Base-by-base conservation (phyloP, 1,140 invertebrate genomes). In the Ostrea edulis region DNA sequence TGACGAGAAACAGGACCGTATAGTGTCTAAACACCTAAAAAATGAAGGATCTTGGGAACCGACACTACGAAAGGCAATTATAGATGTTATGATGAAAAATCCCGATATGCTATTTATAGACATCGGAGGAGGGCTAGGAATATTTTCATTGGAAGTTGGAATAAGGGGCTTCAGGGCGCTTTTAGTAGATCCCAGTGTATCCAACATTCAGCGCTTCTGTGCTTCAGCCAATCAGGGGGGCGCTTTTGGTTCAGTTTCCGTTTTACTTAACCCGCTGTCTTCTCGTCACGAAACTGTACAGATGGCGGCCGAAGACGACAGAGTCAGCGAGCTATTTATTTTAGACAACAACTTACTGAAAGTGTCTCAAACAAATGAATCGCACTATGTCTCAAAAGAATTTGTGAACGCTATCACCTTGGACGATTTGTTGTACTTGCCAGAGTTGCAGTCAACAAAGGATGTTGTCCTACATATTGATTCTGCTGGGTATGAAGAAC, bases 371-470 rank as follows among this genome's bases (percentile, higher is more conserved):
- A 62, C 58, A 62, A 62, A 62, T 62, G n/a, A n/a, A 8, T 62
- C 58, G n/a, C 58, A n/a, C 58, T 62, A 14, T n/a, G n/a, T 12
- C 14, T 20, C 58, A n/a, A 62, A 62, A 14, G 58, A 62, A 17
- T 20, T 20, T 62, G 9, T 14, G 7, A 62, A 62, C 14, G 58
- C 58, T 62, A n/a, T n/a, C n/a, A 62, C 58, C 7, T n/a, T 62
- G 58, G 58, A 62, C n/a, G 58, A 62, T 62, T n/a, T 62, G 17
- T 62, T 62, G 58, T 62, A 62, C 58, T 62, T 62, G n/a, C 58
- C 58, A 11, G 58, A 62, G 2, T n/a, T 62, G 12, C 12, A 62
- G 0, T 62, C 58, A 17, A n/a, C 14, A 17, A 62, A n/a, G 12
- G 58, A 62, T n/a, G 14, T 62, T 17, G 58, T 62, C 11, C 58